Evolutionary conservation across 2,113 vertebrate species (phyloP).

Genomic region (Micronycteris hirsuta): DNA sequence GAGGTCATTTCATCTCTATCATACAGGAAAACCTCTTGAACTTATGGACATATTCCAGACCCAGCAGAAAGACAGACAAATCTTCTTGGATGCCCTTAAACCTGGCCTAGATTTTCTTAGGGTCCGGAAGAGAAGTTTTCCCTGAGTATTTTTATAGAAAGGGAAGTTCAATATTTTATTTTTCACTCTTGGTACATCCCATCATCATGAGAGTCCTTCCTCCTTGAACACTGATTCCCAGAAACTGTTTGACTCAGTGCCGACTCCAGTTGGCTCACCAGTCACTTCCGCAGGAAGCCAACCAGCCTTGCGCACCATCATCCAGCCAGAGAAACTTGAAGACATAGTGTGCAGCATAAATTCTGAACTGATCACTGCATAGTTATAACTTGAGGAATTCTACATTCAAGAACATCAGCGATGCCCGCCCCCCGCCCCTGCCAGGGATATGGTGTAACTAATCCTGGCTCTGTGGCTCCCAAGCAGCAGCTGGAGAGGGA

Average conservation of each 20-base stretch:
- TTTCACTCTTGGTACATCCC: neutral
- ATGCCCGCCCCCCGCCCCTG: neutral
- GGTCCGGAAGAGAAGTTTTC: constrained; percentile 37
- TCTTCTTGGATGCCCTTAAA: constrained; percentile 21
- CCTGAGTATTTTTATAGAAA: constrained; percentile 34
- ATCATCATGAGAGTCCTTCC: neutral
- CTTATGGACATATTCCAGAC: neutral
- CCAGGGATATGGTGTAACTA: too few species aligned
- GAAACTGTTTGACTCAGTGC: constrained; percentile 34
- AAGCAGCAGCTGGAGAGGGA: neutral
- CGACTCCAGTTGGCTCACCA: neutral
- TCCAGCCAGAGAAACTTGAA: neutral
- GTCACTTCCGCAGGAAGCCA: constrained; percentile 46
- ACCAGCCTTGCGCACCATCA: neutral
- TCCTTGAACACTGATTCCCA: neutral
- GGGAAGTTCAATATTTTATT: constrained; percentile 27
- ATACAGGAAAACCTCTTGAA: constrained; percentile 25
- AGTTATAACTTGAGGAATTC: neutral
- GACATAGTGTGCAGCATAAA: neutral
- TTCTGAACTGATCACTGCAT: neutral
- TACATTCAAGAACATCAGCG: neutral
- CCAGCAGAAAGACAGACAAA: constrained; percentile 1
- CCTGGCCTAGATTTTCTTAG: neutral
- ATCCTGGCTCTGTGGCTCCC: neutral
- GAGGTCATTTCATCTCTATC: neutral